phyloP scores from a whole-genome alignment of 1,140 invertebrate species.

The Mycetomoellerius zeteki region DNA sequence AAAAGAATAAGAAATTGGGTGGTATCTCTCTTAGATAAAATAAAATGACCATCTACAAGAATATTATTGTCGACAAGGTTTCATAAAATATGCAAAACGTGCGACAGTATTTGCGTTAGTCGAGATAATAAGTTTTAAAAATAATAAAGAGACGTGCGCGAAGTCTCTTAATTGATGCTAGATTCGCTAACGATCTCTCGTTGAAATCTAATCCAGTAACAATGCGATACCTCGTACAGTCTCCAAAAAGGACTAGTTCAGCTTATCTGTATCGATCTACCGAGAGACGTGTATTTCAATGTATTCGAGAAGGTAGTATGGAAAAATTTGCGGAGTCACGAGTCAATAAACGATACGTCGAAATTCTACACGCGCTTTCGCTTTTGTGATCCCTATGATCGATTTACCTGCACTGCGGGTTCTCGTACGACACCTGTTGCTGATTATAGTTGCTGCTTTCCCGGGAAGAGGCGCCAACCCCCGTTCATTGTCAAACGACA shows the following conservation, averaged over 20 bases:
- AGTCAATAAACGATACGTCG: not conserved
- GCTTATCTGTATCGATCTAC: not conserved
- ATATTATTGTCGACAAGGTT: not conserved
- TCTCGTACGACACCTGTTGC: slow-evolving; percentile 68
- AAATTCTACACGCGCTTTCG: not conserved
- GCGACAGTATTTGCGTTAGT: not conserved
- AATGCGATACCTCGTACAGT: not conserved
- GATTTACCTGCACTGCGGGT: slow-evolving; percentile 33
- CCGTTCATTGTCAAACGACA: slow-evolving; percentile 9
- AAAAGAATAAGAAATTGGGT: not conserved
- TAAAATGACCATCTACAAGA: not conserved
- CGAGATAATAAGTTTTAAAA: not conserved
- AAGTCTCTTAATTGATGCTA: not conserved
- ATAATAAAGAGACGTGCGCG: not conserved
- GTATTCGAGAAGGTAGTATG: not conserved
- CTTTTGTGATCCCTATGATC: slow-evolving; percentile 36
- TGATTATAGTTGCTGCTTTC: slow-evolving; percentile 61
- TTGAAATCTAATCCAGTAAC: slow-evolving; percentile 10
- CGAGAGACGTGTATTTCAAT: not conserved
- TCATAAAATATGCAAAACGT: not conserved
- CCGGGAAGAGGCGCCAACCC: slow-evolving; percentile 5
- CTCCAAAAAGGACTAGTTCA: not conserved
- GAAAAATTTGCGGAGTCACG: slow-evolving; percentile 3
- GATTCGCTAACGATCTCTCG: not conserved
- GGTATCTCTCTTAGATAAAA: not conserved